Evolutionary conservation across 2,888 invertebrate species (phyloP).

Genomic region (Matsumyia berberina): DNA sequence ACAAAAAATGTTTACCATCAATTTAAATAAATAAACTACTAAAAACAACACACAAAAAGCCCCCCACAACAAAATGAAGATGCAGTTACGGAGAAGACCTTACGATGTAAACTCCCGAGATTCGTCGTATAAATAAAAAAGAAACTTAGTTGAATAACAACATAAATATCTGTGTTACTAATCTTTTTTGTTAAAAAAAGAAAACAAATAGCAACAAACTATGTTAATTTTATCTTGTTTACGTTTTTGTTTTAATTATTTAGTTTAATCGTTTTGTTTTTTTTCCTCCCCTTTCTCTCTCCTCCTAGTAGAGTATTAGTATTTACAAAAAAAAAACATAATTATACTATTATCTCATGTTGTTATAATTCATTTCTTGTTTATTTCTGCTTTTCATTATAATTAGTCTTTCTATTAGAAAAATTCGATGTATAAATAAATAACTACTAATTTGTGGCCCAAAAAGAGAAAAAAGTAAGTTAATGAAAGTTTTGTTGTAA

Average conservation of each 20-base stretch:
- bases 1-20: slow-evolving; percentile 53
- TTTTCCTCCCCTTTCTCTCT: slow-evolving; percentile 23
- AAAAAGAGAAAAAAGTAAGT: slow-evolving; percentile 37
- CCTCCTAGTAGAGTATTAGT: slow-evolving; percentile 55
- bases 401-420: slow-evolving; percentile 33
- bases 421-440: slow-evolving; percentile 36
- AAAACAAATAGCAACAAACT: slow-evolving; percentile 61
- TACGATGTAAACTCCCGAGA: slow-evolving; percentile 27
- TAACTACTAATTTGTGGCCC: slow-evolving; percentile 60
- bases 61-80: slow-evolving; percentile 61
- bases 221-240: slow-evolving; percentile 70
- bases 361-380: slow-evolving; percentile 45
- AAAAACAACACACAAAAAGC: slow-evolving; percentile 52
- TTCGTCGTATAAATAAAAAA: slow-evolving; percentile 66
- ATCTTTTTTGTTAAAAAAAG: slow-evolving; percentile 46
- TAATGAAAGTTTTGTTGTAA: slow-evolving; percentile 28
- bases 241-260: slow-evolving; percentile 60
- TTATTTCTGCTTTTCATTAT: slow-evolving; percentile 21
- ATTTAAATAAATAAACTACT: slow-evolving; percentile 38
- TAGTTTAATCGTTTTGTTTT: slow-evolving; percentile 58
- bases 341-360: slow-evolving; percentile 44
- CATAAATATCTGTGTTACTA: slow-evolving; percentile 53
- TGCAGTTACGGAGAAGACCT: slow-evolving; percentile 18
- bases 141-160: too few relatives aligned
- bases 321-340: slow-evolving; percentile 74